phyloP scores from a whole-genome alignment of 2,888 invertebrate genomes.

The Coelopa pilipes region DNA sequence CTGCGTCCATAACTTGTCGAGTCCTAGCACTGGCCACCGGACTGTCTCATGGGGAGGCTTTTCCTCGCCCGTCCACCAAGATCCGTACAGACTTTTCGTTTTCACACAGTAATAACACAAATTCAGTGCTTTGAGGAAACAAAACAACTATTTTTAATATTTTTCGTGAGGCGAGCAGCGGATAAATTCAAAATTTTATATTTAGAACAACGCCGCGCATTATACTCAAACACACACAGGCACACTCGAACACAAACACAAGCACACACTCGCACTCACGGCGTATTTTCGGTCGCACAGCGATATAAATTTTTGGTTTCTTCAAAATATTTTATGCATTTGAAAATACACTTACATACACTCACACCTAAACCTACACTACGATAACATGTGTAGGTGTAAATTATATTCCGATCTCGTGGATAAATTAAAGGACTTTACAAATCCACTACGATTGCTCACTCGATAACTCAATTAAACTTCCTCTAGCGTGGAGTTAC shows the following conservation, averaged over 20 bases:
- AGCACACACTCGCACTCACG: constrained; percentile 35
- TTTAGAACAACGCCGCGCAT: constrained; percentile 51
- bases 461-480: neutral
- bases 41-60: constrained; percentile 1
- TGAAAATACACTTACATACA: constrained; percentile 38
- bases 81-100: neutral
- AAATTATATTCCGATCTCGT: neutral
- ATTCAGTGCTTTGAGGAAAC: constrained; percentile 5
- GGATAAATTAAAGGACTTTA: too few relatives aligned
- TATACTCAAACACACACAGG: constrained; percentile 39
- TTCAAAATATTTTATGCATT: constrained; percentile 39
- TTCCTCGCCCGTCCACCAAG: neutral
- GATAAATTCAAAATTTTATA: constrained; percentile 50
- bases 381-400: constrained; percentile 23
- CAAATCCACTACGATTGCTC: too few relatives aligned
- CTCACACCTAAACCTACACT: too few relatives aligned
- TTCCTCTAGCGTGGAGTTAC: neutral
- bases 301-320: constrained; percentile 28
- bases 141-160: constrained; percentile 42
- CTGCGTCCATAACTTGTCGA: constrained; percentile 18
- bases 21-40: neutral
- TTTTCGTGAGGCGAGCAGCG: constrained; percentile 43
- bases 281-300: constrained; percentile 17
- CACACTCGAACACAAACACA: constrained; percentile 39
- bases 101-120: neutral